Evolutionary conservation across 2,888 invertebrate genomes (phyloP).

Genomic region (Tanypteryx hageni): DNA sequence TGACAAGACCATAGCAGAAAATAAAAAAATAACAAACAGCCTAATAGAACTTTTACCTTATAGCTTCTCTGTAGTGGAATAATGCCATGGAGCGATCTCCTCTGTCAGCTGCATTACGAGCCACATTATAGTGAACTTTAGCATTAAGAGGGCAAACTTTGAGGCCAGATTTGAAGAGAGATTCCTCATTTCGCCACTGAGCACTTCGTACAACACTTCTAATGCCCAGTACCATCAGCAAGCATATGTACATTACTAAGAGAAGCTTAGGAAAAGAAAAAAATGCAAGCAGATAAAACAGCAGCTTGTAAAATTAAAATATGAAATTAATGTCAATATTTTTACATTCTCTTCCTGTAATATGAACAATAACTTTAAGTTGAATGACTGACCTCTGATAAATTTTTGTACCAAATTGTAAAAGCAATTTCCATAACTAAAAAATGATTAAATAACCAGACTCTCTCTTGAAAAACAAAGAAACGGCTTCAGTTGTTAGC

Average conservation of each 20-base stretch:
- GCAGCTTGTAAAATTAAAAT: not conserved
- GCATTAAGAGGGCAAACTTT: slow-evolving; percentile 95
- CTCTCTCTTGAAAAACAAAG: too few relatives aligned
- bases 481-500: too few relatives aligned
- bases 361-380: not conserved
- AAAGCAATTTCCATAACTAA: too few relatives aligned
- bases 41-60: slow-evolving; percentile 77
- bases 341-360: not conserved
- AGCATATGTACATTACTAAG: slow-evolving; percentile 70
- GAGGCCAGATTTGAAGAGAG: slow-evolving; percentile 88
- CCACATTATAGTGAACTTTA: slow-evolving; percentile 94
- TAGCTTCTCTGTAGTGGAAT: slow-evolving; percentile 86
- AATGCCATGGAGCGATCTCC: slow-evolving; percentile 84
- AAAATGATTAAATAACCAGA: too few relatives aligned
- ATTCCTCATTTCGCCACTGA: slow-evolving; percentile 89
- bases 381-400: too few relatives aligned
- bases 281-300: slow-evolving; percentile 68
- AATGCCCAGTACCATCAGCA: slow-evolving; percentile 71
- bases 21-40: not conserved
- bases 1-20: not conserved
- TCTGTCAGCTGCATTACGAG: slow-evolving; percentile 88
- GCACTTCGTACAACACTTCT: slow-evolving; percentile 81
- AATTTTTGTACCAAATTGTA: too few relatives aligned
- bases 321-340: not conserved
- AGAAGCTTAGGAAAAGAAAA: slow-evolving; percentile 70